phyloP scores from a whole-genome alignment of 2,888 invertebrate genomes.

The Nezara viridula region DNA sequence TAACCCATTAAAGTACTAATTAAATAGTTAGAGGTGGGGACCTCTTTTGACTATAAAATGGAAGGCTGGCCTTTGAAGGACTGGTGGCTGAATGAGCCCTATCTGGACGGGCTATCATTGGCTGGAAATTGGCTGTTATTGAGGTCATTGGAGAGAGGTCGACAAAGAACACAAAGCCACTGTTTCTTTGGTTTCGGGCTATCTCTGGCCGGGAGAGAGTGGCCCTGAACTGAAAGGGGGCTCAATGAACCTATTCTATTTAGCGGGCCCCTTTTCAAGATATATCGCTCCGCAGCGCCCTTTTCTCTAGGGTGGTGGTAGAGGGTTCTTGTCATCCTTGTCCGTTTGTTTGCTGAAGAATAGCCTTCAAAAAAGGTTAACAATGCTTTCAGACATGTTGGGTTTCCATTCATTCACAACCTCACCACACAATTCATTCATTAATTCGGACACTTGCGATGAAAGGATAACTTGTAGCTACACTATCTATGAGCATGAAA shows the following conservation, averaged over 20 bases:
- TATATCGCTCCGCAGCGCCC: background rate
- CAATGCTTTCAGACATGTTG: background rate
- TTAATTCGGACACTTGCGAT: too few species aligned
- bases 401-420: background rate
- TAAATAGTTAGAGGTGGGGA: background rate
- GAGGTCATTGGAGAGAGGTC: background rate
- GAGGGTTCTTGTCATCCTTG: background rate
- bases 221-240: background rate
- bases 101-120: background rate
- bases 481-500: too few species aligned
- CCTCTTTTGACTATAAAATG: background rate
- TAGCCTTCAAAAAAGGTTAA: background rate
- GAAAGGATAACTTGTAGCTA: too few species aligned
- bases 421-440: background rate
- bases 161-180: conserved; percentile 5
- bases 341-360: background rate
- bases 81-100: background rate
- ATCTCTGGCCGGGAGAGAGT: background rate
- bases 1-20: background rate
- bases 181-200: background rate
- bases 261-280: background rate
- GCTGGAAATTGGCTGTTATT: background rate
- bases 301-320: background rate
- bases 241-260: background rate
- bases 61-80: background rate